These are phyloP conservation scores for Epinotia bilunana DNA, from an alignment of 2,888 invertebrate genomes.

Conservation along the genomic window DNA sequence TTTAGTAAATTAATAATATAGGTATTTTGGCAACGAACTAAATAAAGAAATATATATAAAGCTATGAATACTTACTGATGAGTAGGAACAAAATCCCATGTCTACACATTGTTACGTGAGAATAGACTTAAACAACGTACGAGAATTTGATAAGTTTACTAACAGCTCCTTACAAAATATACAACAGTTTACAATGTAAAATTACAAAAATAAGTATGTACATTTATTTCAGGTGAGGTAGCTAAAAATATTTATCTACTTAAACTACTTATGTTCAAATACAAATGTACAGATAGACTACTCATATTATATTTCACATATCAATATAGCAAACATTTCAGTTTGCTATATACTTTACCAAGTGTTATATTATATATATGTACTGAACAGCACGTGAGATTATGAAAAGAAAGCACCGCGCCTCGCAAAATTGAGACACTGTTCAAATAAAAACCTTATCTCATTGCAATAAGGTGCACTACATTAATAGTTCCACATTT, in stretches of 20 bases:
- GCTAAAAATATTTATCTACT: constrained; percentile 34
- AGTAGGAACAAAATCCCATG: neutral
- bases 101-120: neutral
- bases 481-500: neutral
- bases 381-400: neutral
- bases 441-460: neutral
- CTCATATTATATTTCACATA: neutral
- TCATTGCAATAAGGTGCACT: neutral
- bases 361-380: neutral
- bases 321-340: neutral
- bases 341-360: neutral
- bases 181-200: constrained; percentile 35
- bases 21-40: neutral
- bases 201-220: constrained; percentile 39
- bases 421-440: neutral
- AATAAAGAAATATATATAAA: neutral
- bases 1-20: neutral
- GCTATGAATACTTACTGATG: neutral
- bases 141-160: constrained; percentile 33
- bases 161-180: constrained; percentile 27
- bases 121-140: constrained; percentile 2
- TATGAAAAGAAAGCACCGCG: neutral
- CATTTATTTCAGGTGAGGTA: constrained; percentile 21
- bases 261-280: constrained; percentile 18
- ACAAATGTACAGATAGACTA: neutral